These are phyloP conservation scores for Acipenser ruthenus DNA, from an alignment of 2,797 vertebrate genomes.

Conservation along the genomic window DNA sequence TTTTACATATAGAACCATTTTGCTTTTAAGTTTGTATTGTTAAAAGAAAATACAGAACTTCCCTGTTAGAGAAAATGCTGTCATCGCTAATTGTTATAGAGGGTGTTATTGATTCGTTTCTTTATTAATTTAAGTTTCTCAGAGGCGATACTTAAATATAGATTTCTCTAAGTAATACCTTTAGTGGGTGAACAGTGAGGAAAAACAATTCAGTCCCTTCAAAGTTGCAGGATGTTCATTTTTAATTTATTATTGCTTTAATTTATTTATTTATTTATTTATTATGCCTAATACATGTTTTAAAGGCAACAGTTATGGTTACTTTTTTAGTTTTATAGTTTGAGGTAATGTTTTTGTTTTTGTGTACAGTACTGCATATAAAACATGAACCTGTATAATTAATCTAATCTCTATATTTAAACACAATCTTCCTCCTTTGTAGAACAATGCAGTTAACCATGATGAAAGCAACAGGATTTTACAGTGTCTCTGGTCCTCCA, in stretches of 20 bases:
- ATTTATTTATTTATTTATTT: background rate
- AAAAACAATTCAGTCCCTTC: constrained; percentile 4
- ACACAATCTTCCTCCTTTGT: constrained; percentile 45
- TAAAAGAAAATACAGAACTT: no score
- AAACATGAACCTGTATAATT: no score
- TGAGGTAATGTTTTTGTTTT: no score
- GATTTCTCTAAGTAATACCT: no score
- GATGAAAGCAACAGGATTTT: constrained; percentile 47
- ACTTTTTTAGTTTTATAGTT: background rate
- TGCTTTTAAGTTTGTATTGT: background rate
- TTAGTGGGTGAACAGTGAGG: no score
- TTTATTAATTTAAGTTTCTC: no score
- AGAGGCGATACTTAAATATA: no score
- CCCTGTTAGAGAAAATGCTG: no score
- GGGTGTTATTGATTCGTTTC: no score
- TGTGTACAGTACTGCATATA: no score
- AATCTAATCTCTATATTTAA: constrained; percentile 5
- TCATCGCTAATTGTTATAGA: no score
- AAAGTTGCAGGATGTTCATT: constrained; percentile 7
- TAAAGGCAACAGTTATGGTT: constrained; percentile 8
- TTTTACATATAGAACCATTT: background rate
- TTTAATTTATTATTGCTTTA: background rate
- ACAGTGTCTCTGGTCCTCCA: constrained; percentile 31
- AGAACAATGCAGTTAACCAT: constrained; percentile 46
- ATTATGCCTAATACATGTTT: background rate